A percentile compares a stretch with the other conserved stretches of the same genome.
Conservation (phyloP, 1,140 invertebrate species). For the Drosophila sp. region DNA sequence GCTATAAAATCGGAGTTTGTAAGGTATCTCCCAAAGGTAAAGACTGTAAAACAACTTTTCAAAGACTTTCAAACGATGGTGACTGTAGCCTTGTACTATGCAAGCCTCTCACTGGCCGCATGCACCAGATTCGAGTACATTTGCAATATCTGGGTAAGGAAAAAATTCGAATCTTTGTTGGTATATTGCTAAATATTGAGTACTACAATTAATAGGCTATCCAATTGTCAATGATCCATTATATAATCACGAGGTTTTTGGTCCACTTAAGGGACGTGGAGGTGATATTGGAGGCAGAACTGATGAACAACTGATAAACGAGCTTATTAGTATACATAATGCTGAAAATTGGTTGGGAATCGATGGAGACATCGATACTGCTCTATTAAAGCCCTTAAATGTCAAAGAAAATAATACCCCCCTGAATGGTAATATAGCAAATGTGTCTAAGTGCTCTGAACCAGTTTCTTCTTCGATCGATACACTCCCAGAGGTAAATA, state of each 20-base stretch:
- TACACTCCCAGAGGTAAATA: background rate
- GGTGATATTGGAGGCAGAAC: constrained; percentile 95
- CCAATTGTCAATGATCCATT: constrained; percentile 98
- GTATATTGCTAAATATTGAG: background rate
- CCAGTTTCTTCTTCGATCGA: background rate
- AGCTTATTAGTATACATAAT: constrained; percentile 95
- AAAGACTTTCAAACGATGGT: constrained; percentile 92
- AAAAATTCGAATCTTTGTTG: background rate
- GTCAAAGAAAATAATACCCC: constrained; percentile 61
- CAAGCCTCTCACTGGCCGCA: constrained; percentile 96
- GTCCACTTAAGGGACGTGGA: constrained; percentile 94
- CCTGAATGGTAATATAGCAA: background rate
- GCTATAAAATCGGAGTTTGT: constrained; percentile 97
- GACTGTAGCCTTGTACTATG: constrained; percentile 96
- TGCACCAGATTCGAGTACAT: constrained; percentile 99
- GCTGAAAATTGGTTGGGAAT: constrained; percentile 97
- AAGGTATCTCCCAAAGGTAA: constrained; percentile 96
- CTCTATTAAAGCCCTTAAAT: constrained; percentile 84
- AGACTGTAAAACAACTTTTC: constrained; percentile 94
- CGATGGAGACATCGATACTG: constrained; percentile 93
- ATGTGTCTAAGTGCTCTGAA: background rate
- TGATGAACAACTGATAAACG: constrained; percentile 94
- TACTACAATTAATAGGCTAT: constrained; percentile 80
- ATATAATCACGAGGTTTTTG: constrained; percentile 97
- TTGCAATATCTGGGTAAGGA: constrained; percentile 94